Evolutionary conservation across 2,888 invertebrate genomes (phyloP), one percentile per base, ranked within the genome.

Genomic region (Bruchidius siliquastri): DNA sequence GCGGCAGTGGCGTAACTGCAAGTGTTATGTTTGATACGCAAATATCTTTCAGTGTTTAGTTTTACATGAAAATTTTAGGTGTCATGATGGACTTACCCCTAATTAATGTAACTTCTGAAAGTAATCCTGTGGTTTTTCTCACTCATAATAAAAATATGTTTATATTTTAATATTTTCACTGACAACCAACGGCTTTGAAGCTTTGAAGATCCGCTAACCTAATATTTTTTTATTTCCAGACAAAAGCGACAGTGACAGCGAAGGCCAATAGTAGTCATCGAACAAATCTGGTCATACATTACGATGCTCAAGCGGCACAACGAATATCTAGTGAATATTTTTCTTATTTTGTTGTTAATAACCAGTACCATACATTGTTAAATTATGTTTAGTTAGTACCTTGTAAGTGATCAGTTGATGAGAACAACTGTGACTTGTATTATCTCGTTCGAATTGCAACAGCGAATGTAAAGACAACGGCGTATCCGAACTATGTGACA

Each of bases 161-260:
- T n/a, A n/a, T n/a, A n/a, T n/a, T n/a, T n/a, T n/a, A n/a, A n/a
- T n/a, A n/a, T n/a, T n/a, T n/a, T 20, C 21, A 22, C 67, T 68
- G 21, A 21, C 68, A 20, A 22, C 26, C 10, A 71, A 13, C 21
- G n/a, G 22, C n/a, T 8, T 71, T 2, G 66, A 49, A 22, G 22
- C 22, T n/a, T n/a, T 70, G n/a, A 67, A 72, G 21, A 22, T 68
- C 22, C 32, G 30, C 49, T 32, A 49, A 72, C 3, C 22, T 21
- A 21, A 68, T 68, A 2, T 10, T 68, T 22, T 68, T 68, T 68
- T 30, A 13, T 49, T 92, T 91, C 78, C 91, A 96, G 95, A 96
- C 90, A 95, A 95, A 90, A 95, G 95, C 89, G 95, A 96, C 91
- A 96, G 94, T 89, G 95, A 96, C 90, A 96, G 95, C 88, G 95